These are phyloP conservation scores for Leptodactylus fallax DNA, from an alignment of 2,797 vertebrate genomes.

Conservation along the genomic window DNA sequence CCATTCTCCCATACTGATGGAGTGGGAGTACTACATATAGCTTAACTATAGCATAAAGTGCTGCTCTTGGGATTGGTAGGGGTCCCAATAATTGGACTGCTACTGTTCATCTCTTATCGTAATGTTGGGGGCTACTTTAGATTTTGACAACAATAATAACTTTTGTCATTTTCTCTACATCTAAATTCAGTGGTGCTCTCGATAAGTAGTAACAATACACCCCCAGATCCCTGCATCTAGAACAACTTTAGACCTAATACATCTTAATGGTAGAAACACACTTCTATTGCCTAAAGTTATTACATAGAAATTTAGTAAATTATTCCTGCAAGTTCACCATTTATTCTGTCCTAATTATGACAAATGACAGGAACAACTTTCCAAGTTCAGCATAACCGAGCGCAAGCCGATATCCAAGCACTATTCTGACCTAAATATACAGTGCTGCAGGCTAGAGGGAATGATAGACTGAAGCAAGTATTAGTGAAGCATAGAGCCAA, in stretches of 20 bases:
- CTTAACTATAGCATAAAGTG: no score
- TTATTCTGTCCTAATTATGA: background rate
- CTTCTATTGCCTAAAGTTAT: background rate
- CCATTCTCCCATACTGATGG: no score
- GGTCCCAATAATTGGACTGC: no score
- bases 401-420: background rate
- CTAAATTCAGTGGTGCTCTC: no score
- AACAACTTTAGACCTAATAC: background rate
- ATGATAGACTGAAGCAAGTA: background rate
- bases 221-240: background rate
- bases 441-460: background rate
- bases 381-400: background rate
- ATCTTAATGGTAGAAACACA: background rate
- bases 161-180: no score
- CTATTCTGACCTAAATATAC: constrained; percentile 30
- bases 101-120: no score
- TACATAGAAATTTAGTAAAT: background rate
- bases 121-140: no score
- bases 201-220: background rate
- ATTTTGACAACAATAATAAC: no score
- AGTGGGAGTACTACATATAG: no score
- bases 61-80: no score
- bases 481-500: background rate
- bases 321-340: background rate
- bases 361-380: background rate